Conservation (phyloP, 2,113 vertebrate genomes). For the Micronisus gabar region DNA sequence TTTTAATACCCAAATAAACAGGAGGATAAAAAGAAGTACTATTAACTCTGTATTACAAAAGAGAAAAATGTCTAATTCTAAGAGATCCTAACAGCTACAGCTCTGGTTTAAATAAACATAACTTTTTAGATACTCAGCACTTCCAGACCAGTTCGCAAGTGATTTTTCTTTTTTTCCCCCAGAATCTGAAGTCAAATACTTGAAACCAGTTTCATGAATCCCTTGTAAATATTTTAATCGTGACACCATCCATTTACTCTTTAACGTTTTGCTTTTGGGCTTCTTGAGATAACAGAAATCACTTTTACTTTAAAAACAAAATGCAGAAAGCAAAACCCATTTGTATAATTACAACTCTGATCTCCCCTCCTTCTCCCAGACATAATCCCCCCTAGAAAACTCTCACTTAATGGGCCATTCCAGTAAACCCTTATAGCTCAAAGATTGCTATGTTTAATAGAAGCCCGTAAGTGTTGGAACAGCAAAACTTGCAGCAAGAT, state of each 20-base stretch:
- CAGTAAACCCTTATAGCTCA: conserved; percentile 27
- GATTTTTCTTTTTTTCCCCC: neutral
- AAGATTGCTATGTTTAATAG: conserved; percentile 38
- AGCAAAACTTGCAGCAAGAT: conserved; percentile 33
- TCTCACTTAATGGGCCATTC: conserved; percentile 42
- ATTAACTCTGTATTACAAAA: conserved; percentile 1
- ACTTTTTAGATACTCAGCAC: neutral
- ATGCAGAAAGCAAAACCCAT: conserved; percentile 44
- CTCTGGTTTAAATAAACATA: neutral
- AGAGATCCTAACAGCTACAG: neutral
- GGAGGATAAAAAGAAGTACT: neutral
- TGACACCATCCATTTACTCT: neutral
- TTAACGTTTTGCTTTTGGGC: conserved; percentile 46
- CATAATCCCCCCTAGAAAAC: conserved; percentile 15
- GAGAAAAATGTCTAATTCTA: neutral
- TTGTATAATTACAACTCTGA: conserved; percentile 44
- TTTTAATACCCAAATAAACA: neutral
- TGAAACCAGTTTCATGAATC: neutral
- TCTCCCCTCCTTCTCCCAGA: neutral
- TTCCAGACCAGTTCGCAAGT: neutral
- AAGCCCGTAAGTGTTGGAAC: conserved; percentile 17
- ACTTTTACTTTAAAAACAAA: conserved; percentile 53
- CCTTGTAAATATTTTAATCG: neutral
- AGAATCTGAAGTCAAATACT: neutral
- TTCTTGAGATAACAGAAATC: conserved; percentile 56